phyloP scores from a whole-genome alignment of 2,888 invertebrate species.

The Drosophila quinaria region DNA sequence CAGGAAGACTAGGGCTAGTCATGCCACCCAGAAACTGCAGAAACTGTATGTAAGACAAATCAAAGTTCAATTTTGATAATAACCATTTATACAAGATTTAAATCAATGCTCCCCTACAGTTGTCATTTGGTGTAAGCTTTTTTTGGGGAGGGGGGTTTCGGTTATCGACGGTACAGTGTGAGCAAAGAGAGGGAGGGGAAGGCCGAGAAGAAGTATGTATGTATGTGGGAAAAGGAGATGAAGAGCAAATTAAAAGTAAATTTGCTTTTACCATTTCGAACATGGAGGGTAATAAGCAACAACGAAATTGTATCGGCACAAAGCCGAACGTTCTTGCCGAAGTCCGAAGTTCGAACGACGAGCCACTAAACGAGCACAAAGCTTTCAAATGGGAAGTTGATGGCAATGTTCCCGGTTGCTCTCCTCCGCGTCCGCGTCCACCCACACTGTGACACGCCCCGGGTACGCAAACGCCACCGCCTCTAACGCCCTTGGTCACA shows the following conservation, averaged over 20 bases:
- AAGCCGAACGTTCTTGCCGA: constrained; percentile 22
- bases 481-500: constrained; percentile 24
- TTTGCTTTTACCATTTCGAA: constrained; percentile 51
- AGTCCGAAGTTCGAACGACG: constrained; percentile 26
- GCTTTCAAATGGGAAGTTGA: constrained; percentile 52
- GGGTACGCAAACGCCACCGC: constrained; percentile 27
- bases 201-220: not conserved
- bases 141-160: not conserved
- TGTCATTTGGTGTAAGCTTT: not conserved
- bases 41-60: too few species aligned
- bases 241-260: constrained; percentile 59
- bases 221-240: not conserved
- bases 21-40: too few species aligned
- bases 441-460: constrained; percentile 39
- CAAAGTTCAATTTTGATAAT: not conserved
- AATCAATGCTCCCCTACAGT: constrained; percentile 12
- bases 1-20: too few species aligned
- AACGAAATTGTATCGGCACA: constrained; percentile 22
- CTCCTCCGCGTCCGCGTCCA: constrained; percentile 28
- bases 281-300: constrained; percentile 40
- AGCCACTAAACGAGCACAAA: constrained; percentile 41
- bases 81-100: constrained; percentile 1
- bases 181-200: too few species aligned
- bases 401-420: constrained; percentile 45
- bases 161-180: not conserved